Base-by-base conservation (phyloP, 2,888 invertebrate genomes). In the Hylaea fasciaria region DNA sequence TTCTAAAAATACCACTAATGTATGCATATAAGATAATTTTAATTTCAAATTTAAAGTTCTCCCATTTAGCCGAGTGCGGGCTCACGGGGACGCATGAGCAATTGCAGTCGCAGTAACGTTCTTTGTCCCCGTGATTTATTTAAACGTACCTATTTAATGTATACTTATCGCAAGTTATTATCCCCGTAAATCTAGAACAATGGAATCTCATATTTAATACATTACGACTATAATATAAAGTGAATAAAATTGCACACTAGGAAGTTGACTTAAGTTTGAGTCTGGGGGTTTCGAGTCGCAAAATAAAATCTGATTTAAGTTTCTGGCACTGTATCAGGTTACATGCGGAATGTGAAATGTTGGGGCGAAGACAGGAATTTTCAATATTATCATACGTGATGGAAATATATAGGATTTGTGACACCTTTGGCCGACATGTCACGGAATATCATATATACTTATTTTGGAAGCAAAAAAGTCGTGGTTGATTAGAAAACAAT, bases 221-320 rank as follows among this genome's bases (percentile, higher is more conserved):
- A 47, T 22, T 13, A 40, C 10, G 13, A 32, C 32, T 37, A 22
- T 12, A 22, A 22, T 22, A 22, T 22, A 57, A 63, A 62, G 64
- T 62, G 53, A 58, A 60, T 64, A 60, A 64, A 62, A 64, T 61
- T 45, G 62, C 39, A 61, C 54, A 61, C 64, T 62, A 60, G 28
- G 46, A 46, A 55, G 17, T 37, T 35, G 50, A 50, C 29, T 22
- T 41, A 37, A 22, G 41, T 14, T 22, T 22, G 22, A 22, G 22
- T 5, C 5, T 22, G 22, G n/a, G n/a, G n/a, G 22, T 22, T 22
- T 22, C 22, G 22, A 3, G 22, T 22, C 22, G n/a, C 12, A 1
- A 37, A 54, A 62, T 51, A n/a, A 52, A 85, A 89, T 86, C 82
- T 85, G 87, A 89, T 89, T 87, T 10, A 9, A 89, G 89, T 88